Percentiles rank a stretch among this genome's conserved stretches.
Evolutionary conservation across 2,888 invertebrate species (phyloP).

Genomic region (Anodontia alba): DNA sequence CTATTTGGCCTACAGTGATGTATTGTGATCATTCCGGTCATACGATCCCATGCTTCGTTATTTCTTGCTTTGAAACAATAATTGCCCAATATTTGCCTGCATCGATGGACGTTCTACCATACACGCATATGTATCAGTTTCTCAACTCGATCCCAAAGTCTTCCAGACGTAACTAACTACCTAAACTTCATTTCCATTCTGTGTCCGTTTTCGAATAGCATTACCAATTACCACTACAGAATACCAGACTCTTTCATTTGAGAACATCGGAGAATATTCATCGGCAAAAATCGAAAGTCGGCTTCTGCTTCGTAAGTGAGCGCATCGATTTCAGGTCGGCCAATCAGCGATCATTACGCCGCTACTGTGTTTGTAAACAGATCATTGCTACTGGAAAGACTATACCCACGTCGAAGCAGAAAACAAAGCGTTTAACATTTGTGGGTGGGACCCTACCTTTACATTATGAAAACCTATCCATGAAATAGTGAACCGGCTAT

Average conservation of each 20-base stretch:
- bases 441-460: slow-evolving; percentile 57
- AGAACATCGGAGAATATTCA: slow-evolving; percentile 14
- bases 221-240: slow-evolving; percentile 12
- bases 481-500: slow-evolving; percentile 63
- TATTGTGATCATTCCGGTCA: slow-evolving; percentile 14
- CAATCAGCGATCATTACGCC: slow-evolving; percentile 44
- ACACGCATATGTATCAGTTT: slow-evolving; percentile 11
- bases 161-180: slow-evolving; percentile 19
- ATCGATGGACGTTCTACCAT: not conserved
- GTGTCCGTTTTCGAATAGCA: slow-evolving; percentile 16
- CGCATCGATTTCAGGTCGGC: slow-evolving; percentile 29
- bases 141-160: not conserved
- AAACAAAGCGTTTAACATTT: slow-evolving; percentile 60
- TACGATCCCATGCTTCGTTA: slow-evolving; percentile 1
- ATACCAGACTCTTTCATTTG: slow-evolving; percentile 11
- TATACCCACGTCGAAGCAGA: slow-evolving; percentile 42
- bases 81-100: slow-evolving; percentile 20
- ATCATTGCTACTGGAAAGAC: slow-evolving; percentile 44
- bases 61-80: slow-evolving; percentile 17
- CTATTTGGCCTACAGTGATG: slow-evolving; percentile 15
- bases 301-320: slow-evolving; percentile 18
- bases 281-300: slow-evolving; percentile 16
- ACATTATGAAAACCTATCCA: slow-evolving; percentile 66
- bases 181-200: slow-evolving; percentile 15
- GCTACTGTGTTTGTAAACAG: slow-evolving; percentile 58